Evolutionary conservation across 2,797 vertebrate species (phyloP), one percentile per base, ranked within the genome.

Genomic region (Sciurus carolinensis): DNA sequence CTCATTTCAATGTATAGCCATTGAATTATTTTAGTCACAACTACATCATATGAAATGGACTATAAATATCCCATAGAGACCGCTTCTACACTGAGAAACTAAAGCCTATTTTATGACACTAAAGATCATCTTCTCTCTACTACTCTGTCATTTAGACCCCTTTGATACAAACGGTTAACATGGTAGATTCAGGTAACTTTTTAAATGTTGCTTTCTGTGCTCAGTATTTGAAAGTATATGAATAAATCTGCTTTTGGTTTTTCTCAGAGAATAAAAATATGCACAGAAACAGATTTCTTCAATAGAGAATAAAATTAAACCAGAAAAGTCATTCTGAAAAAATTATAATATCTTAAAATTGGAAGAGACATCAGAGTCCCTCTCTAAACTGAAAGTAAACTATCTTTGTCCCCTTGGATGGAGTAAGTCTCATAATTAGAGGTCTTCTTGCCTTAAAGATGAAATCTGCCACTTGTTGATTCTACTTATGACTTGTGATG

Each of bases 281-380:
- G 47, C 52, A 86, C 52, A 92, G 83, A 94, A 90, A 94, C 9
- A 82, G 26, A 73, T 90, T 85, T 93, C 67, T 87, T 94, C n/a
- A 96, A 76, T 54, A 82, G 93, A 92, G 67, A 80, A 95, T 80
- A 81, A 97, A 87, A 89, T 80, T 50, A 87, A 96, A 92, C 14
- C 18, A 69, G 39, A 88, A 62, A 89, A 87, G 47, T 69, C 15
- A 93, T 69, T 73, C 44, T 44, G 80, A 94, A 89, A 87, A 30
- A 90, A 90, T 76, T 42, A 44, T 22, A 81, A 22, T 52, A 91
- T 83, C 26, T 90, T 90, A 95, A 96, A 92, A 94, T 30, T 59
- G 36, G 52, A 91, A 93, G 52, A 57, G 66, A 95, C 0, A 0
- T 82, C 42, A 72, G 50, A 76, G 33, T 28, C 4, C 67, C 42